Evolutionary conservation across 1,140 invertebrate species (phyloP).

Genomic region (Galendromus occidentalis): DNA sequence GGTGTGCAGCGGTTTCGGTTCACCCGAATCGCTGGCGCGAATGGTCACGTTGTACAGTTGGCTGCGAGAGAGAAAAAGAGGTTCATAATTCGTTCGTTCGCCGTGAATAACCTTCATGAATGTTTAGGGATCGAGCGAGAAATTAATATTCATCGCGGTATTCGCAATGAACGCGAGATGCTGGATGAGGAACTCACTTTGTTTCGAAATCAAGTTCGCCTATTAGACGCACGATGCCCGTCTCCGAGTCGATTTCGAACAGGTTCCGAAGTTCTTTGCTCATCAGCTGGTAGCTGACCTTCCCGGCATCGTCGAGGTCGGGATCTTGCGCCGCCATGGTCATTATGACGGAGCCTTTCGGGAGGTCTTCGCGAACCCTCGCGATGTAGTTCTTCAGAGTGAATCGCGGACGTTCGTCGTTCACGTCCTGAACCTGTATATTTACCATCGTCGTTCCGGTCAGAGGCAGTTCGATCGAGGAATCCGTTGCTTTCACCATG

Average conservation of each 20-base stretch:
- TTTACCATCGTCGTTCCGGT: conserved; percentile 51
- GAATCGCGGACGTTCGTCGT: conserved; percentile 72
- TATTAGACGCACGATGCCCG: conserved; percentile 16
- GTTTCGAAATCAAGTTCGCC: conserved; percentile 3
- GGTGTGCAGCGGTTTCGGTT: conserved; percentile 38
- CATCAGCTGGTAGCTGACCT: conserved; percentile 45
- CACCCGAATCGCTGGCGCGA: conserved; percentile 54
- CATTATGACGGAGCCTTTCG: conserved; percentile 60
- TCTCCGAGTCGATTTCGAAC: conserved; percentile 17
- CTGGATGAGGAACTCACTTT: background rate
- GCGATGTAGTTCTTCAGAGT: conserved; percentile 38
- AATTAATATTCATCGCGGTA: background rate
- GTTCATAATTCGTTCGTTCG: no score
- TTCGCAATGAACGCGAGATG: background rate
- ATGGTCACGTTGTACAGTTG: conserved; percentile 70
- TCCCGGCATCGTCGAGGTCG: conserved; percentile 56
- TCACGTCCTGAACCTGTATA: conserved; percentile 64
- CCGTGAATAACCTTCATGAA: no score
- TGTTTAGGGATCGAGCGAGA: no score
- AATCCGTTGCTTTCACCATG: conserved; percentile 56
- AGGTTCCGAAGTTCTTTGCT: conserved; percentile 27
- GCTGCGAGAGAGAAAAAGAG: conserved; percentile 24
- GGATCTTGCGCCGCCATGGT: conserved; percentile 64
- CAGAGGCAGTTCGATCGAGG: conserved; percentile 32
- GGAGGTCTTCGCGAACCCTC: conserved; percentile 73